phyloP scores from a whole-genome alignment of 2,888 invertebrate genomes.

The Drosophila robusta region DNA sequence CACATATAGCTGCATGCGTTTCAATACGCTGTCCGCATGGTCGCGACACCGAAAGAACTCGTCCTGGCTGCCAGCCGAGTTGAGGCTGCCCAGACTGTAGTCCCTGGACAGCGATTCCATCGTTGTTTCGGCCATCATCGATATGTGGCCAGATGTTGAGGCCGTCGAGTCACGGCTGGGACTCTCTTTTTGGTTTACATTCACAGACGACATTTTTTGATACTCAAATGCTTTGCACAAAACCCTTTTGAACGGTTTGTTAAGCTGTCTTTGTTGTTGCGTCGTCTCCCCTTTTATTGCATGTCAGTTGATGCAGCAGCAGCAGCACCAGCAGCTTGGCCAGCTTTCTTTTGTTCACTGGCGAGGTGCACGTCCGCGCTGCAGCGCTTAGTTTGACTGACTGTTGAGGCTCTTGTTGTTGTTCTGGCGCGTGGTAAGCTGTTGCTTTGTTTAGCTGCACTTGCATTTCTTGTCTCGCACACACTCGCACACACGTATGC shows the following conservation, averaged over 20 bases:
- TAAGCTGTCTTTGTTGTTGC: conserved; percentile 10
- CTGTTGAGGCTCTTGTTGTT: conserved; percentile 58
- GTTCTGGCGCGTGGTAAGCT: conserved; percentile 61
- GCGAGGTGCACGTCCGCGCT: conserved; percentile 55
- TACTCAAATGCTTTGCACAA: background rate
- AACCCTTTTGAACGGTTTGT: background rate
- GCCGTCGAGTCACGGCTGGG: conserved; percentile 85
- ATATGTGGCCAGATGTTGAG: conserved; percentile 83
- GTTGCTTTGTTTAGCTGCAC: conserved; percentile 63
- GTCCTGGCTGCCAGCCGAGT: conserved; percentile 90
- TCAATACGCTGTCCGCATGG: conserved; percentile 93
- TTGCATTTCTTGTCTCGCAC: conserved; percentile 49
- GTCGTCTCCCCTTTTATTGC: conserved; percentile 20
- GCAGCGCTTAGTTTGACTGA: conserved; percentile 61
- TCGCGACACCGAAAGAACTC: conserved; percentile 91
- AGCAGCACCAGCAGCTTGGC: conserved; percentile 8
- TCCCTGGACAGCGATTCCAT: conserved; percentile 87
- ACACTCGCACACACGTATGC: conserved; percentile 1
- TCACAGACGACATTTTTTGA: conserved; percentile 67
- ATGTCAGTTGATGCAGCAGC: conserved; percentile 25
- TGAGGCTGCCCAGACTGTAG: conserved; percentile 88
- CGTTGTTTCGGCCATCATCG: conserved; percentile 79
- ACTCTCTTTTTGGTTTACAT: conserved; percentile 82
- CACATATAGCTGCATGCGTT: conserved; percentile 93
- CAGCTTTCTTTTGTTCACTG: conserved; percentile 39